These are phyloP conservation scores for Lepidurus packardi DNA, from an alignment of 1,140 invertebrate genomes.

Conservation along the genomic window DNA sequence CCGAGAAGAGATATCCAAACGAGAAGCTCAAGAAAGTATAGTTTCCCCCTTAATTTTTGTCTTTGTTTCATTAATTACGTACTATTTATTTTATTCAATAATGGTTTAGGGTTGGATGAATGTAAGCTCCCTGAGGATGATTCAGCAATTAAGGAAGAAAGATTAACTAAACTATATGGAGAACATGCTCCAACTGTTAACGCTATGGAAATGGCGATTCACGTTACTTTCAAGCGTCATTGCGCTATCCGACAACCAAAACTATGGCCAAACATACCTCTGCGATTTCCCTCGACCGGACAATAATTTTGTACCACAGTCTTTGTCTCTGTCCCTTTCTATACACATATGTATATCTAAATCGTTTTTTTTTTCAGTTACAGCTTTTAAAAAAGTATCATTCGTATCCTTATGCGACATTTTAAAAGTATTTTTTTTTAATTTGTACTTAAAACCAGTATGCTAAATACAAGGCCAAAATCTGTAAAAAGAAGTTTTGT, in stretches of 20 bases:
- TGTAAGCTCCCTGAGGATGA: slow-evolving; percentile 31
- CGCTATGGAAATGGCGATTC: slow-evolving; percentile 65
- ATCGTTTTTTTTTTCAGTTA: too few species aligned
- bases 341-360: too few species aligned
- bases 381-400: too few species aligned
- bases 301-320: neutral
- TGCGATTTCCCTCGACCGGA: slow-evolving; percentile 45
- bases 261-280: slow-evolving; percentile 68
- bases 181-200: slow-evolving; percentile 58
- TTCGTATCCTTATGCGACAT: too few species aligned
- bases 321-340: neutral
- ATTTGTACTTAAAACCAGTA: too few species aligned
- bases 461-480: too few species aligned
- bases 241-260: slow-evolving; percentile 56
- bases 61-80: neutral
- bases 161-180: slow-evolving; percentile 54
- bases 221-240: slow-evolving; percentile 58
- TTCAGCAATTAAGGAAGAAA: slow-evolving; percentile 41
- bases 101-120: slow-evolving; percentile 36
- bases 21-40: slow-evolving; percentile 11
- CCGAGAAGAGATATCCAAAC: neutral
- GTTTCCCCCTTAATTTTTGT: neutral
- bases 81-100: neutral
- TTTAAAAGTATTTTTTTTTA: too few species aligned
- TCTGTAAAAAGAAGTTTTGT: too few species aligned